A percentile compares a stretch with the other conserved stretches of the same genome.
Evolutionary conservation across 2,113 vertebrate species (phyloP).

Genomic region (Podarcis cretensis): DNA sequence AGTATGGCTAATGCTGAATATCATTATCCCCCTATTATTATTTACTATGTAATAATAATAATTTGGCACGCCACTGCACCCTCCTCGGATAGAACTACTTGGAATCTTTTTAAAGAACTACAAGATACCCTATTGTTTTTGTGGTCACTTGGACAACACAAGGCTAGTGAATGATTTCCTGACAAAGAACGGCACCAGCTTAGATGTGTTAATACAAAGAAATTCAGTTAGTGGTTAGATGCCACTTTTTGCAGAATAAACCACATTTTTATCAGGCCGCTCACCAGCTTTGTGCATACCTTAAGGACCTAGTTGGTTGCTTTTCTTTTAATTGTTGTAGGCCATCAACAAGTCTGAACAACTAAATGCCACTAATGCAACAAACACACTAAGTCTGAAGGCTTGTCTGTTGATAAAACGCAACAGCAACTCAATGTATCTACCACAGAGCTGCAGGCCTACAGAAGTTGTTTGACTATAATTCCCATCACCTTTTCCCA

Average conservation of each 20-base stretch:
- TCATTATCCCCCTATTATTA: no score
- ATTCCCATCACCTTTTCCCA: no score
- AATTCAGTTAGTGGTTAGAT: not conserved
- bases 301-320: not conserved
- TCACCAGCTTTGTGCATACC: not conserved
- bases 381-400: not conserved
- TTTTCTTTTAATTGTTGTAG: not conserved
- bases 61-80: no score
- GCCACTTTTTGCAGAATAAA: not conserved
- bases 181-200: not conserved
- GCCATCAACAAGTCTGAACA: not conserved
- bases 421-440: not conserved
- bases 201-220: not conserved
- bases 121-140: not conserved
- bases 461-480: no score
- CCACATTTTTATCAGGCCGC: not conserved
- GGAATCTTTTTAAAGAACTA: not conserved
- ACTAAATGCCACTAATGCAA: not conserved
- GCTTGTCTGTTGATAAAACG: not conserved
- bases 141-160: not conserved
- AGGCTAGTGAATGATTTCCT: not conserved
- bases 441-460: no score
- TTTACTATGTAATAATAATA: no score
- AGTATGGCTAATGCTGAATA: no score
- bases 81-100: no score